phyloP scores from a whole-genome alignment of 1,140 invertebrate genomes.

The Kradibia gibbosae region DNA sequence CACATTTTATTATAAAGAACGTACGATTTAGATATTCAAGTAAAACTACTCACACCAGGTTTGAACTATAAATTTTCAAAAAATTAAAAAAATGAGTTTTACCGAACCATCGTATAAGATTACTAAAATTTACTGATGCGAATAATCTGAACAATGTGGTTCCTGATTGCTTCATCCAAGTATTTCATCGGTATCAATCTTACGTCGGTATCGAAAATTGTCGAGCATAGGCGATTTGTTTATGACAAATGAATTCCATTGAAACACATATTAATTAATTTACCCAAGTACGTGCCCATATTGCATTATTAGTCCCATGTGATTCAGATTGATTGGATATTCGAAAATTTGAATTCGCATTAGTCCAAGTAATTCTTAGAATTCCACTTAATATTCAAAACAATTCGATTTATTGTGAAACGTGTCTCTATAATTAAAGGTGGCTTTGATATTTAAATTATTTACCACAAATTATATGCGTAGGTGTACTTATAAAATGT shows the following conservation, averaged over 20 bases:
- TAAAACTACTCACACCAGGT: no score
- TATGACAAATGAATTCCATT: neutral
- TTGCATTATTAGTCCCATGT: neutral
- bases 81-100: no score
- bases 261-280: neutral
- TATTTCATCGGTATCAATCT: neutral
- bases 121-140: no score
- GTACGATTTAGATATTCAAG: no score
- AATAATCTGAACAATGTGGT: neutral
- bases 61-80: no score
- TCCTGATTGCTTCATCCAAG: neutral
- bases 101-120: no score
- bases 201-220: constrained; percentile 13
- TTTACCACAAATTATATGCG: no score
- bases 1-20: no score
- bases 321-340: constrained; percentile 15
- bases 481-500: no score
- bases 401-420: no score
- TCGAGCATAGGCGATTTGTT: neutral
- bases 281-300: neutral
- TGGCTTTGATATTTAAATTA: no score
- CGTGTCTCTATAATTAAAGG: no score
- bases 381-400: neutral
- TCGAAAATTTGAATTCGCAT: neutral
- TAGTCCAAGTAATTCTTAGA: neutral